Conservation (phyloP, 2,888 invertebrate species). For the Merodon equestris region DNA sequence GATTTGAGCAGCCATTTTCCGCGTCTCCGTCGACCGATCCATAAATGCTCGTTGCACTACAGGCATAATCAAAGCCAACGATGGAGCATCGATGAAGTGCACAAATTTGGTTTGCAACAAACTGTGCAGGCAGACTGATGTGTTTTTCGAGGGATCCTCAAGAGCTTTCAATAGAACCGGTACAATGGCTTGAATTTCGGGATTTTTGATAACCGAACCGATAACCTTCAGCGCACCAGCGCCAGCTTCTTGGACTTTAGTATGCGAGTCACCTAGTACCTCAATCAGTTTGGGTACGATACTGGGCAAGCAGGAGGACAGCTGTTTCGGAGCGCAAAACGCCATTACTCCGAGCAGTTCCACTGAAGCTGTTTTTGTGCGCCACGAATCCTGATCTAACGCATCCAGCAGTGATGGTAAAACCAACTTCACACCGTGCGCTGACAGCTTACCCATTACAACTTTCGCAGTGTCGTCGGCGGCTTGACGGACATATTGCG, state of each 20-base stretch:
- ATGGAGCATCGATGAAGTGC: slow-evolving; percentile 99
- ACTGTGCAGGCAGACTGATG: slow-evolving; percentile 94
- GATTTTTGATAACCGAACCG: slow-evolving; percentile 98
- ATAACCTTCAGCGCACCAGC: slow-evolving; percentile 97
- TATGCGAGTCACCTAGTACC: slow-evolving; percentile 97
- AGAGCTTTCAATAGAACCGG: slow-evolving; percentile 92
- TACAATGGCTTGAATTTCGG: slow-evolving; percentile 97
- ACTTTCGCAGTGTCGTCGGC: slow-evolving; percentile 98
- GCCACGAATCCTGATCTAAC: slow-evolving; percentile 98
- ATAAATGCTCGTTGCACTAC: slow-evolving; percentile 98
- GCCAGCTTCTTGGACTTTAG: slow-evolving; percentile 97
- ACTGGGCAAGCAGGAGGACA: slow-evolving; percentile 97
- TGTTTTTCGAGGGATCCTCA: slow-evolving; percentile 97
- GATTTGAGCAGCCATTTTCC: slow-evolving; percentile 99
- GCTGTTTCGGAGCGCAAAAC: slow-evolving; percentile 98
- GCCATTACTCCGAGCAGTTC: slow-evolving; percentile 99
- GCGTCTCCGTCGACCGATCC: slow-evolving; percentile 97
- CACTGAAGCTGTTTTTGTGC: slow-evolving; percentile 97
- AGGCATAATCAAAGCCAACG: slow-evolving; percentile 99
- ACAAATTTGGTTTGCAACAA: slow-evolving; percentile 97
- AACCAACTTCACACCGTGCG: slow-evolving; percentile 98
- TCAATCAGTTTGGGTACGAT: slow-evolving; percentile 99
- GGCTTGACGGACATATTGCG: slow-evolving; percentile 96
- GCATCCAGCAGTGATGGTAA: slow-evolving; percentile 95
- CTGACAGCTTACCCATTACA: slow-evolving; percentile 96